Evolutionary conservation across 2,797 vertebrate genomes (phyloP).

Genomic region (Lophius americanus): DNA sequence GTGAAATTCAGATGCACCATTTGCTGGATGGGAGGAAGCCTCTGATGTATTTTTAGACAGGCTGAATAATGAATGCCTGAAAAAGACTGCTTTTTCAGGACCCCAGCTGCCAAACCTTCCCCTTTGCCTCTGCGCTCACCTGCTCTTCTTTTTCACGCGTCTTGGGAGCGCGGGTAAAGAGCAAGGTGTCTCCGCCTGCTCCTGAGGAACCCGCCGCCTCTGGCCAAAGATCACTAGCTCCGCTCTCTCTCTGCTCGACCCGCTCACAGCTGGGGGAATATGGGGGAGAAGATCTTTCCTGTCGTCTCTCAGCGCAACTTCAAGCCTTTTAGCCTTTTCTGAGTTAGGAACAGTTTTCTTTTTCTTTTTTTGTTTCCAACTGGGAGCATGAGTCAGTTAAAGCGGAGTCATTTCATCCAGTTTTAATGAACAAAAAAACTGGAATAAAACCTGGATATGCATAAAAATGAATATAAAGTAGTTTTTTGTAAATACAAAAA

Average conservation of each 20-base stretch:
- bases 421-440: no score
- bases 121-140: conserved; percentile 55
- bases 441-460: no score
- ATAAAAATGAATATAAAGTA: no score
- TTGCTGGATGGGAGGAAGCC: conserved; percentile 68
- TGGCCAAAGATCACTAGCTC: conserved; percentile 41
- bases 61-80: conserved; percentile 84
- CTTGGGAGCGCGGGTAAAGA: conserved; percentile 32
- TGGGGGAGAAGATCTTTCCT: background rate
- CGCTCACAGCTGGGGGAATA: background rate
- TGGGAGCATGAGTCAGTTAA: no score
- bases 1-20: conserved; percentile 72
- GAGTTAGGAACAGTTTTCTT: background rate
- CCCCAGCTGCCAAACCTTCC: conserved; percentile 71
- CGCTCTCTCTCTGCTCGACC: no score
- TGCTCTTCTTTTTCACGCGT: conserved; percentile 43
- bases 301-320: background rate
- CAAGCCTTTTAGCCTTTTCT: background rate
- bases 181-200: conserved; percentile 43
- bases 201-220: conserved; percentile 45
- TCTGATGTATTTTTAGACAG: conserved; percentile 84
- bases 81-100: conserved; percentile 75
- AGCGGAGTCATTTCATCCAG: background rate
- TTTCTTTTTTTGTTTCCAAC: background rate
- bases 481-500: no score